Evolutionary conservation across 2,888 invertebrate species (phyloP).

Genomic region (Tipula vernalis): DNA sequence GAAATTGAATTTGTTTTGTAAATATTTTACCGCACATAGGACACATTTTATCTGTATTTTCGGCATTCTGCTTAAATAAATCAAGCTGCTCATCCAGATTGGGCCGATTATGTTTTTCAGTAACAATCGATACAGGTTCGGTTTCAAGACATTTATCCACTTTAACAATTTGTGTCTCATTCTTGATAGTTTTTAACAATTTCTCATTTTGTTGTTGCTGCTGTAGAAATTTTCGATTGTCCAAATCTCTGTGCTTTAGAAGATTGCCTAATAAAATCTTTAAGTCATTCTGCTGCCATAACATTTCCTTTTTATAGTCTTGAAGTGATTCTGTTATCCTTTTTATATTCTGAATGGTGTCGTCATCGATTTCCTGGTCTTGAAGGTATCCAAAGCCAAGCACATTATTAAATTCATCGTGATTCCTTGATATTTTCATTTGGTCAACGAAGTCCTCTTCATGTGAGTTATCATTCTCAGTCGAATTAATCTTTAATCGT

Average conservation of each 20-base stretch:
- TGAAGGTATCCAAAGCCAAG: conserved; percentile 29
- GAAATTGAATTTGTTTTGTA: conserved; percentile 43
- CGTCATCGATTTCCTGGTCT: conserved; percentile 42
- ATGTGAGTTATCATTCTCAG: conserved; percentile 21
- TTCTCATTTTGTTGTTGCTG: not conserved
- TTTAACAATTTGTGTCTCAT: conserved; percentile 31
- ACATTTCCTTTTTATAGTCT: conserved; percentile 46
- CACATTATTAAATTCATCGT: conserved; percentile 34
- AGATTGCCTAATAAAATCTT: conserved; percentile 33
- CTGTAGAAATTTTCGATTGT: not conserved
- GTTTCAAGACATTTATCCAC: conserved; percentile 34
- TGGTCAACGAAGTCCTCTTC: conserved; percentile 18
- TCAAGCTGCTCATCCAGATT: conserved; percentile 4
- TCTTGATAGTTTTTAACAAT: conserved; percentile 25
- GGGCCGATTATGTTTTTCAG: not conserved
- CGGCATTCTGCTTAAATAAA: conserved; percentile 27
- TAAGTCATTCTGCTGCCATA: conserved; percentile 49
- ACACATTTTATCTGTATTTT: conserved; percentile 45
- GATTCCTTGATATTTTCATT: not conserved
- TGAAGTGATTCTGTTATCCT: conserved; percentile 50
- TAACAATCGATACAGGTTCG: conserved; percentile 21
- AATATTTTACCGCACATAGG: conserved; percentile 62
- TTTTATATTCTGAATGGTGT: conserved; percentile 51
- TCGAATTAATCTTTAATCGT: conserved; percentile 36
- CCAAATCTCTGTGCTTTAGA: conserved; percentile 28